These are phyloP conservation scores for Clunio marinus DNA, from an alignment of 2,888 invertebrate species.

Conservation along the genomic window DNA sequence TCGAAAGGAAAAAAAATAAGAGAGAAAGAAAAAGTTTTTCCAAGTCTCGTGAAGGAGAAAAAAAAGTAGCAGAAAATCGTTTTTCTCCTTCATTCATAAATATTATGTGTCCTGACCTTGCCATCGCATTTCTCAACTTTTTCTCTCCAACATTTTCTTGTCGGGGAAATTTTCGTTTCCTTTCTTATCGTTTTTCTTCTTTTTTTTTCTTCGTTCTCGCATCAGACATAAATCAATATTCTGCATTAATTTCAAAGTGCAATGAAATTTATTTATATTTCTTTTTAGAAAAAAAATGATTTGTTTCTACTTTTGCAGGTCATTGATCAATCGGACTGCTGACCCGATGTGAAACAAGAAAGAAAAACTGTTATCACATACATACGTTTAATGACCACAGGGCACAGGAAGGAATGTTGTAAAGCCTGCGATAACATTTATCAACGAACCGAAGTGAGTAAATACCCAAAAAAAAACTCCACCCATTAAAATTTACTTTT, in stretches of 20 bases:
- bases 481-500: slow-evolving; percentile 30
- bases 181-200: not conserved
- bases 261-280: not conserved
- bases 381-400: not conserved
- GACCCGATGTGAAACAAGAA: not conserved
- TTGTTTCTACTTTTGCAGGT: not conserved
- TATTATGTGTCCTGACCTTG: slow-evolving; percentile 39
- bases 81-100: slow-evolving; percentile 37
- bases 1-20: slow-evolving; percentile 14
- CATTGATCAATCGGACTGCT: slow-evolving; percentile 13
- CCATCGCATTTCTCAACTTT: slow-evolving; percentile 26
- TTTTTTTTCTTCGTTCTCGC: not conserved
- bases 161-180: slow-evolving; percentile 2
- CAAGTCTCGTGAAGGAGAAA: slow-evolving; percentile 22
- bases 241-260: slow-evolving; percentile 5
- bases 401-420: not conserved
- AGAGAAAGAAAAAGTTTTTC: slow-evolving; percentile 20
- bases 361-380: not conserved
- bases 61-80: not conserved
- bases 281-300: not conserved
- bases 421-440: not conserved
- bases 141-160: not conserved
- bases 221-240: slow-evolving; percentile 9
- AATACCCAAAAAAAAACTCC: slow-evolving; percentile 29
- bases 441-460: not conserved